A percentile compares a stretch with the other conserved stretches of the same genome.
Conservation (phyloP, 1,140 invertebrate genomes). For the Penaeus vannamei region DNA sequence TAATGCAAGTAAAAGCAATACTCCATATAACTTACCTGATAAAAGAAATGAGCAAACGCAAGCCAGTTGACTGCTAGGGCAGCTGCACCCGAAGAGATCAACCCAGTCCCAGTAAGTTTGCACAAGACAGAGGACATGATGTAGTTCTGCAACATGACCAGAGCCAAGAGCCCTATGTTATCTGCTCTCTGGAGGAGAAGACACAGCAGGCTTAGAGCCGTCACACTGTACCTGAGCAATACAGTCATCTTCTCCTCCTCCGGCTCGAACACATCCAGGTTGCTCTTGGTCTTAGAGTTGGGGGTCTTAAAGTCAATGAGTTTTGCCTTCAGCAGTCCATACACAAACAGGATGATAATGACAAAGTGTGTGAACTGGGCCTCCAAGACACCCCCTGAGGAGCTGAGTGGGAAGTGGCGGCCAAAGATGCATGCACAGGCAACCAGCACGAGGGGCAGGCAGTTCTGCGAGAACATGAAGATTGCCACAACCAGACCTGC, state of each 20-base stretch:
- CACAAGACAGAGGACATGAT: conserved; percentile 38
- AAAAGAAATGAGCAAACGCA: conserved; percentile 64
- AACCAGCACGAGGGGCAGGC: conserved; percentile 37
- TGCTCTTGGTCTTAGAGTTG: neutral
- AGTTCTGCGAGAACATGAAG: conserved; percentile 41
- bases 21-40: conserved; percentile 58
- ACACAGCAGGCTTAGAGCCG: conserved; percentile 57
- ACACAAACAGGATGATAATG: conserved; percentile 49
- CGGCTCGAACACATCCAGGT: conserved; percentile 23
- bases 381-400: conserved; percentile 38
- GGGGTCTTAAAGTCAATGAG: conserved; percentile 33
- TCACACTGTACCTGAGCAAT: conserved; percentile 46
- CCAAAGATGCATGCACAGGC: conserved; percentile 34
- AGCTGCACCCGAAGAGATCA: conserved; percentile 49
- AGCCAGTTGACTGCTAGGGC: conserved; percentile 57
- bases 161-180: conserved; percentile 62
- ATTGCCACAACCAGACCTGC: conserved; percentile 32
- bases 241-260: conserved; percentile 41
- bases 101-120: neutral
- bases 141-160: conserved; percentile 60
- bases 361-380: conserved; percentile 45
- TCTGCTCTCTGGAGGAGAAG: conserved; percentile 66
- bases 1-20: neutral
- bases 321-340: conserved; percentile 41
- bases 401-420: conserved; percentile 46